Evolutionary conservation across 1,140 invertebrate species (phyloP).

Genomic region (Cherax quadricarinatus): DNA sequence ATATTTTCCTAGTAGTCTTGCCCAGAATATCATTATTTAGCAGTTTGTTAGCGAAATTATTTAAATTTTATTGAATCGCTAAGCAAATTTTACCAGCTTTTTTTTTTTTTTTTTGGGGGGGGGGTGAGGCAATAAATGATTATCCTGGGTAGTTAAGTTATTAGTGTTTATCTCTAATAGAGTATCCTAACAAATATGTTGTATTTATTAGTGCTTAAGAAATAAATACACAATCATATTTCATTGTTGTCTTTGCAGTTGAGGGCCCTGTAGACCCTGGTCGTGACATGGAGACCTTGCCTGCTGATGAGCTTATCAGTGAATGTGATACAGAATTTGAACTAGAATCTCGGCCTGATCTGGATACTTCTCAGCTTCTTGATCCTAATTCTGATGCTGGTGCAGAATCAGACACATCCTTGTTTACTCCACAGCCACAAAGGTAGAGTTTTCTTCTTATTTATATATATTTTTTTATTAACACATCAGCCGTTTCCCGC

Average conservation of each 20-base stretch:
- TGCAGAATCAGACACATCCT: conserved; percentile 82
- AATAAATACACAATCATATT: too few species aligned
- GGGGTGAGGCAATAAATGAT: too few species aligned
- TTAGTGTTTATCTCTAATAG: too few species aligned
- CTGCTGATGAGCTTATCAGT: conserved; percentile 85
- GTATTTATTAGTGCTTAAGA: too few species aligned
- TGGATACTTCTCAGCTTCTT: conserved; percentile 81
- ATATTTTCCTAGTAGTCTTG: background rate
- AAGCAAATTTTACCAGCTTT: too few species aligned
- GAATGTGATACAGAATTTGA: conserved; percentile 82
- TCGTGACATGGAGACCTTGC: conserved; percentile 83
- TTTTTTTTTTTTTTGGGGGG: too few species aligned
- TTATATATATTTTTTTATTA: too few species aligned
- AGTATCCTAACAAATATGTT: too few species aligned
- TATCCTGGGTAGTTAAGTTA: too few species aligned
- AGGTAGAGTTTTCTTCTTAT: conserved; percentile 28
- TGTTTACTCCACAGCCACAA: conserved; percentile 76
- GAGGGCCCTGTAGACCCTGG: conserved; percentile 79
- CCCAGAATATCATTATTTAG: background rate
- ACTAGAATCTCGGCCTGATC: conserved; percentile 78
- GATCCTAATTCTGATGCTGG: conserved; percentile 78
- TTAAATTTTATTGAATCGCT: too few species aligned
- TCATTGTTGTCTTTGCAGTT: conserved; percentile 19
- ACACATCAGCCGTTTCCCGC: too few species aligned
- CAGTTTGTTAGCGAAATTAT: too few species aligned